Base-by-base conservation (phyloP, 2,797 vertebrate species). In the Odontamblyopus lacepedii region DNA sequence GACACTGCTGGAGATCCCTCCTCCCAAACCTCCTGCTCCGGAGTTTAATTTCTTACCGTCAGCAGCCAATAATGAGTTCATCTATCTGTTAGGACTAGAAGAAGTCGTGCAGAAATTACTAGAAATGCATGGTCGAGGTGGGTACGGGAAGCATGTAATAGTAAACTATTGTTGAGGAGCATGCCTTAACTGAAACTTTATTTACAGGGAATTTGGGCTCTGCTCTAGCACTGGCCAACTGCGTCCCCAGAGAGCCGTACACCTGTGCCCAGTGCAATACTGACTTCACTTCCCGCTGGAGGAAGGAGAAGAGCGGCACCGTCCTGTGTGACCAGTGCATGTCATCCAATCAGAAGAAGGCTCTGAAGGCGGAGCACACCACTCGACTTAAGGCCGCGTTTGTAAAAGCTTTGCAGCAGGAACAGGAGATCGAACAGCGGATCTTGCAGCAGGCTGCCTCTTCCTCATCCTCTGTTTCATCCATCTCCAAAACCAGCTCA, bases 201-300 rank as follows among this genome's bases (percentile, higher is more conserved):
- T 29, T 44, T 30, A n/a, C 83, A 92, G 97, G 95, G 75, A 98
- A 97, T 88, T 84, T 91, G 26, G 86, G 87, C 9, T 77, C 78
- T 44, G 76, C 87, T 32, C 53, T 82, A 27, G 88, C 90, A 29
- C 86, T 94, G 0, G 83, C 88, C 0, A 80, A 87, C 3, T 83
- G 87, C 0, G 71, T 89, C 30, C 93, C 94, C 60, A 97, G 96
- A 63, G 98, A 99, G 88, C 98, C 98, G 69, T 95, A 95, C 78
- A 94, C 94, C 78, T 99, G 98, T 12, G 92, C 95, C 27, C 97
- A 98, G 92, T 99, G 98, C 89, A 97, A 97, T 94, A 99, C 98
- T 0, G 98, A 99, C 93, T 99, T 99, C 91, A 99, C 98, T 1
- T 97, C 97, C 83, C 97, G 98, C 80, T 99, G 98, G 98, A 95